Base-by-base conservation (phyloP, 2,888 invertebrate genomes). In the Galeruca laticollis region DNA sequence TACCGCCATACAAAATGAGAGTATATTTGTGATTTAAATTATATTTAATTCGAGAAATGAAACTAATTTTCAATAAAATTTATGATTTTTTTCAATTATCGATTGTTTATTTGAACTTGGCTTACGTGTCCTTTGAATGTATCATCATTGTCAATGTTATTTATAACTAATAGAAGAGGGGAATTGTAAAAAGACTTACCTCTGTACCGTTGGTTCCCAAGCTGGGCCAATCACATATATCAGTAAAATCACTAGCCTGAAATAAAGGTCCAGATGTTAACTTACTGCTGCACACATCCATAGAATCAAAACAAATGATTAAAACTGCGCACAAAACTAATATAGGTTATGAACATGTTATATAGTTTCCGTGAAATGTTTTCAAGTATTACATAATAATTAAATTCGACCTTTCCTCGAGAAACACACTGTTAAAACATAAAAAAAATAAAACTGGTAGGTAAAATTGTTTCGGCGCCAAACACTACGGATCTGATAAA, bases 161-260 rank as follows among this genome's bases (percentile, higher is more conserved):
- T 15, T 18, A 6, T 8, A 47, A 18, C 15, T n/a, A 47, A 47
- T 18, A 47, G 15, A 40, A 37, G 37, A 2, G 13, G 10, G 1
- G n/a, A n/a, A 43, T 43, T 11, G n/a, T 18, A 35, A 60, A 15
- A 49, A 10, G 52, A 84, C 85, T 82, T 84, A 88, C 87, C 86
- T 81, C 81, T 60, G 71, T 86, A 82, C 88, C 87, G 84, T 88
- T 89, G 84, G 91, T 90, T 78, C 94, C 94, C 76, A 97, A 88
- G 77, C 95, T 92, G 79, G 97, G 97, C 97, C 97, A 97, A 86
- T 96, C 96, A 77, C 94, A 93, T 80, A 93, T 93, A 87, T 96
- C 94, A 76, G 93, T 74, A 86, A 96, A 94, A 86, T 94, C 93
- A 84, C 94, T 93, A 75, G 94, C 93, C 95, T 95, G 88, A 6